phyloP scores from a whole-genome alignment of 2,888 invertebrate species.

The Dione vanillae region DNA sequence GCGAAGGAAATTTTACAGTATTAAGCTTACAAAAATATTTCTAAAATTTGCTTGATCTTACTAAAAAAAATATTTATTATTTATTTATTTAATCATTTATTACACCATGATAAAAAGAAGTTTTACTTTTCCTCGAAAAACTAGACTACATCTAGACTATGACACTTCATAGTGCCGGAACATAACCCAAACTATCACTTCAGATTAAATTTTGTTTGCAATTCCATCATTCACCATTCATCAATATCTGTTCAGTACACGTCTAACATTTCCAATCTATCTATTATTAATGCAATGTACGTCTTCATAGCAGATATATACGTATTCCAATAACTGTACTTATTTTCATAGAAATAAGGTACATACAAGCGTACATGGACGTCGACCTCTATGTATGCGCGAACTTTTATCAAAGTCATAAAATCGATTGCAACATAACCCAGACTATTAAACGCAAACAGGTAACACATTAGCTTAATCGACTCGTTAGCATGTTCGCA shows the following conservation, averaged over 20 bases:
- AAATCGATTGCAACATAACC: conserved; percentile 31
- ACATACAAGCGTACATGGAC: background rate
- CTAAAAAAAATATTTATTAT: too few species aligned
- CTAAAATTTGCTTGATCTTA: too few species aligned
- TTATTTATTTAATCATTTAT: too few species aligned
- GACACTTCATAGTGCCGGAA: too few species aligned
- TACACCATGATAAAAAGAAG: too few species aligned
- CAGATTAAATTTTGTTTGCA: background rate
- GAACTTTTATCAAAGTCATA: conserved; percentile 19
- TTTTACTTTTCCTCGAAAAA: too few species aligned
- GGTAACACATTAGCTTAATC: conserved; percentile 32
- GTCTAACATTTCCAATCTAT: too few species aligned
- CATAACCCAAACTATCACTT: background rate
- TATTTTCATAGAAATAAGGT: background rate
- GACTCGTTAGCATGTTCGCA: conserved; percentile 31
- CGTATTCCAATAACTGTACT: background rate
- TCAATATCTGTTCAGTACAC: background rate
- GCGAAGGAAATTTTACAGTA: conserved; percentile 7
- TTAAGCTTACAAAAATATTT: too few species aligned
- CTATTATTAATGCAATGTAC: conserved; percentile 2
- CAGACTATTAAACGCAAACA: conserved; percentile 28
- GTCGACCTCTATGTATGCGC: background rate
- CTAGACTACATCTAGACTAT: too few species aligned
- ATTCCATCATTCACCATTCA: conserved; percentile 2
- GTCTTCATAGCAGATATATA: background rate